Evolutionary conservation across 2,797 vertebrate genomes (phyloP).

Genomic region (Philypnodon macrostomus): DNA sequence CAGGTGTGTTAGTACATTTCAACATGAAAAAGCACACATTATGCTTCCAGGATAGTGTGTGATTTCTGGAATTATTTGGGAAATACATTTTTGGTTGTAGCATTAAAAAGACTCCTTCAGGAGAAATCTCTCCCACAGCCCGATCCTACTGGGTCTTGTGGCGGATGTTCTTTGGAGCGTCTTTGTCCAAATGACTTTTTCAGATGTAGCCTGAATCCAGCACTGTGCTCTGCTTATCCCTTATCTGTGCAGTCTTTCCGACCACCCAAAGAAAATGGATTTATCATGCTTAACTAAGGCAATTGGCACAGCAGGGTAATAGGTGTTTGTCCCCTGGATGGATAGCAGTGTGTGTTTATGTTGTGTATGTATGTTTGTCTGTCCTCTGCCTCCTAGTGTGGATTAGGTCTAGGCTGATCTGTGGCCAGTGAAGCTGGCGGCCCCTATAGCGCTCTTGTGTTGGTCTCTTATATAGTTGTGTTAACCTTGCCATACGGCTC

Average conservation of each 20-base stretch:
- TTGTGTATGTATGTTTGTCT: slow-evolving; percentile 20
- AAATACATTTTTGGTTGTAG: slow-evolving; percentile 8
- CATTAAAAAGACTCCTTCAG: neutral
- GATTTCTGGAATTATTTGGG: neutral
- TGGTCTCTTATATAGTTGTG: slow-evolving; percentile 57
- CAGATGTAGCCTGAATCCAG: slow-evolving; percentile 52
- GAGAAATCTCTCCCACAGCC: neutral
- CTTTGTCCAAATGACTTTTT: slow-evolving; percentile 36
- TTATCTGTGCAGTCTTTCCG: slow-evolving; percentile 71
- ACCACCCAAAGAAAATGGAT: slow-evolving; percentile 71
- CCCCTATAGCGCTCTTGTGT: slow-evolving; percentile 64
- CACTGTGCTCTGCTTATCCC: slow-evolving; percentile 52
- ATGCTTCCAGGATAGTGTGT: neutral
- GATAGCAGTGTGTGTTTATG: slow-evolving; percentile 44
- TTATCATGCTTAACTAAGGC: slow-evolving; percentile 67
- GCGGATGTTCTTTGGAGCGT: slow-evolving; percentile 20
- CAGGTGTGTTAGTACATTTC: slow-evolving; percentile 3
- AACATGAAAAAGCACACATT: slow-evolving; percentile 17
- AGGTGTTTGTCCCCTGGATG: slow-evolving; percentile 67
- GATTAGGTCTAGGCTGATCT: slow-evolving; percentile 72
- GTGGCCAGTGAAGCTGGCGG: slow-evolving; percentile 61
- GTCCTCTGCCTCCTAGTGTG: slow-evolving; percentile 66
- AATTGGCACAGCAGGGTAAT: slow-evolving; percentile 65
- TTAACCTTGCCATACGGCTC: slow-evolving; percentile 29
- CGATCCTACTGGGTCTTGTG: slow-evolving; percentile 17